Conservation (phyloP, 2,113 vertebrate genomes). For the Sminthopsis crassicaudata region DNA sequence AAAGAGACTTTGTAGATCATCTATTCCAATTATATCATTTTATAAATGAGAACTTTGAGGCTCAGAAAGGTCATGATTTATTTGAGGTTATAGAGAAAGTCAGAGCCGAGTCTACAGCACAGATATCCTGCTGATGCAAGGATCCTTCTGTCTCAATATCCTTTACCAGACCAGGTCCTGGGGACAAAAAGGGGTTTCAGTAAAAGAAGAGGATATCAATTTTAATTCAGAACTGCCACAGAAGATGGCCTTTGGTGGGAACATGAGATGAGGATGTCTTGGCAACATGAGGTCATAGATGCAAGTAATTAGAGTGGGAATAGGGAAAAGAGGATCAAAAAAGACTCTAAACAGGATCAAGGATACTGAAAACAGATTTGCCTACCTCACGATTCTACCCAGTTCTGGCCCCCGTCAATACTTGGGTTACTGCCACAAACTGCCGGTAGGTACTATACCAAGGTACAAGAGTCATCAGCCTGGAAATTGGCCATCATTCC, state of each 20-base stretch:
- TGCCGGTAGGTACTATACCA: neutral
- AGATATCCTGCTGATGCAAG: neutral
- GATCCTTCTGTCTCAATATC: neutral
- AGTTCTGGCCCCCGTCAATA: neutral
- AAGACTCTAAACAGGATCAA: neutral
- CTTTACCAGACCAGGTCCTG: neutral
- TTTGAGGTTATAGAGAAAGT: rapidly evolving
- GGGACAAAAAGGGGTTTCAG: neutral
- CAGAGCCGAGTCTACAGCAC: neutral
- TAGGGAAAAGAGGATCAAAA: neutral
- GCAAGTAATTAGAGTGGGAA: neutral
- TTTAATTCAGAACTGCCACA: neutral
- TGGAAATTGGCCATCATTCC: neutral
- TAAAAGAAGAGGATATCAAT: neutral
- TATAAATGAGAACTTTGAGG: neutral
- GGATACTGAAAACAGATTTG: neutral
- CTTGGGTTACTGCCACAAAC: neutral
- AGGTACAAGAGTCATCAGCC: neutral
- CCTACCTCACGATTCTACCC: neutral
- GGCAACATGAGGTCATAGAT: neutral
- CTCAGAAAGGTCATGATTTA: neutral
- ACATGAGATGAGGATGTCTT: neutral
- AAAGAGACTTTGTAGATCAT: neutral
- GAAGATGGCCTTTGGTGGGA: neutral
- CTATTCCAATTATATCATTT: rapidly evolving